Percentiles rank a stretch among this genome's conserved stretches.
These are phyloP conservation scores for Helleia helle DNA, from an alignment of 2,888 invertebrate genomes.

Conservation along the genomic window DNA sequence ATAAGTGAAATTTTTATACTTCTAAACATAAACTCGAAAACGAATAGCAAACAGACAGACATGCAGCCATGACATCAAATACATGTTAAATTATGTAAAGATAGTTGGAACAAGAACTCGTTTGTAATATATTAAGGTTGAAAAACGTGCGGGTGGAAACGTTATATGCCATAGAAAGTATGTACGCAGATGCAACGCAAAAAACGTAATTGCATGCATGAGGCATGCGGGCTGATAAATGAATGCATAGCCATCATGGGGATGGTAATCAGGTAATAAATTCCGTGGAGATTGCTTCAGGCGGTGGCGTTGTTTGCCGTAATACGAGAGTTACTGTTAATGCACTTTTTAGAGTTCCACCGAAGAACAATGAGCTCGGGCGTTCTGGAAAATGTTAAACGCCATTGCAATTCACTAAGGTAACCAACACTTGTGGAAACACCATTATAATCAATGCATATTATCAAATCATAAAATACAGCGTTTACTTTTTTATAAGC, in stretches of 20 bases:
- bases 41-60: neutral
- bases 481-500: too few species aligned
- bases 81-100: slow-evolving; percentile 2
- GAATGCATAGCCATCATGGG: slow-evolving; percentile 5
- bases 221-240: slow-evolving; percentile 8
- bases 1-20: too few species aligned
- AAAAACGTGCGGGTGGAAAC: slow-evolving; percentile 4
- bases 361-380: too few species aligned
- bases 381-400: too few species aligned
- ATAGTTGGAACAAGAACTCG: neutral
- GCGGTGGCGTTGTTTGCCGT: neutral
- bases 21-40: too few species aligned
- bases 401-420: too few species aligned
- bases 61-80: slow-evolving; percentile 8
- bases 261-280: slow-evolving; percentile 9
- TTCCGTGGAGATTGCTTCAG: slow-evolving; percentile 1
- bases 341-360: slow-evolving; percentile 3
- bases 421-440: too few species aligned
- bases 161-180: slow-evolving; percentile 8
- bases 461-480: too few species aligned
- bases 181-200: slow-evolving; percentile 5
- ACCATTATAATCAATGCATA: too few species aligned
- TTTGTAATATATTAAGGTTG: neutral
- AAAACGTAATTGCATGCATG: slow-evolving; percentile 7
- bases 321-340: slow-evolving; percentile 2